Evolutionary conservation across 2,797 vertebrate genomes (phyloP).

Genomic region (Hyperoplus lanceolatus): DNA sequence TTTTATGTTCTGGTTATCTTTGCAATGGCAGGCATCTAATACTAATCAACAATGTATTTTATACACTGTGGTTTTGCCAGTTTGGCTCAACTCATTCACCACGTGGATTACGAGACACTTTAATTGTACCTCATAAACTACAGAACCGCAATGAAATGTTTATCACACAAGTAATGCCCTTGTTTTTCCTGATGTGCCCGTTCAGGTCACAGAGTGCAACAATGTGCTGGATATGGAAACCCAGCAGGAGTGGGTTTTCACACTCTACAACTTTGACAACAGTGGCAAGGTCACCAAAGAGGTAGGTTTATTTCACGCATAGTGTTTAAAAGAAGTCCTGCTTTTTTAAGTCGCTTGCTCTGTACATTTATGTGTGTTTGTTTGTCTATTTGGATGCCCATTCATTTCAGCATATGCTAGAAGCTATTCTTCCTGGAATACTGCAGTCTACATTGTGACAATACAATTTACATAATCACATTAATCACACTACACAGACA

Average conservation of each 20-base stretch:
- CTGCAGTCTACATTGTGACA: too few species aligned
- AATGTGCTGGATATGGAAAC: slow-evolving; percentile 85
- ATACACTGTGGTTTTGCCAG: background rate
- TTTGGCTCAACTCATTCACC: background rate
- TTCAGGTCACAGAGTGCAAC: slow-evolving; percentile 88
- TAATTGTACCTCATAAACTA: background rate
- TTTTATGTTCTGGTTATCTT: background rate
- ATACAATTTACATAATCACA: too few species aligned
- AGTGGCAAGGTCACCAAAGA: slow-evolving; percentile 89
- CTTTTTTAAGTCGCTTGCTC: background rate
- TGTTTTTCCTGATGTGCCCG: slow-evolving; percentile 33
- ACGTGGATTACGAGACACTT: background rate
- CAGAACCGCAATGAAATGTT: background rate
- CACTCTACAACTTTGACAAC: slow-evolving; percentile 91
- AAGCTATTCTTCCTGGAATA: too few species aligned
- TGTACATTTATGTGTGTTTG: background rate
- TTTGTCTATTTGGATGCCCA: background rate
- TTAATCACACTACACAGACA: too few species aligned
- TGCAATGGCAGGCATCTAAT: background rate
- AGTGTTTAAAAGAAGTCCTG: background rate
- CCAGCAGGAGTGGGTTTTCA: slow-evolving; percentile 93
- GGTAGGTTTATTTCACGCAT: slow-evolving; percentile 77
- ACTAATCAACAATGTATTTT: background rate
- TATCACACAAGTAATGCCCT: background rate
- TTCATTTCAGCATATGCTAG: too few species aligned